These are phyloP conservation scores for Phthorimaea operculella DNA, from an alignment of 1,140 invertebrate genomes.

Conservation along the genomic window DNA sequence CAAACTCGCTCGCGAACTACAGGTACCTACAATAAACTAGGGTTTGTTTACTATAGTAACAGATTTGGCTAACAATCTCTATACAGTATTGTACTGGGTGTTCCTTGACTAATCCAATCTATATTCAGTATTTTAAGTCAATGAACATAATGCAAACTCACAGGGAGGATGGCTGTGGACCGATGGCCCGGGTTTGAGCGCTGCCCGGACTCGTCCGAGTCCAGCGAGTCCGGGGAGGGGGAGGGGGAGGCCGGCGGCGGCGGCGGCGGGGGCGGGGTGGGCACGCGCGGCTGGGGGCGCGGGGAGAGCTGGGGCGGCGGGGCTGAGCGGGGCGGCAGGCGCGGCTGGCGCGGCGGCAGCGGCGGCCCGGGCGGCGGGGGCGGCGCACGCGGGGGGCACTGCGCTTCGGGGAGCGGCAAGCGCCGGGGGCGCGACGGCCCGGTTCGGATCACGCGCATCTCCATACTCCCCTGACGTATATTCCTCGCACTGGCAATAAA, in stretches of 20 bases:
- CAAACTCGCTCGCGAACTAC: no score
- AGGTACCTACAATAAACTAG: no score
- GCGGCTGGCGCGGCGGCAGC: neutral
- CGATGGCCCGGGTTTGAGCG: constrained; percentile 35
- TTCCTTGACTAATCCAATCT: no score
- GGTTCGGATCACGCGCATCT: no score
- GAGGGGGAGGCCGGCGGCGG: constrained; percentile 3
- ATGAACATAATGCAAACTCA: constrained; percentile 12
- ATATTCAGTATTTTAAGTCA: no score
- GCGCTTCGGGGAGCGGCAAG: neutral
- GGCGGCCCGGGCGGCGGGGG: neutral
- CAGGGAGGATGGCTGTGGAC: constrained; percentile 50
- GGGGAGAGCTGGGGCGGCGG: neutral
- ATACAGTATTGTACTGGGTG: no score
- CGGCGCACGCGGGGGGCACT: neutral
- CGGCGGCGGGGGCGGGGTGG: neutral
- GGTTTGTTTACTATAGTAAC: no score
- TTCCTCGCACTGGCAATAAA: no score
- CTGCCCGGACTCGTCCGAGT: constrained; percentile 31
- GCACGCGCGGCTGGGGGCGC: neutral
- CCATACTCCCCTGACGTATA: no score
- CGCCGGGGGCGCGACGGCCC: no score
- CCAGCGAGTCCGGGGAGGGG: constrained; percentile 3
- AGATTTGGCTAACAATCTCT: no score
- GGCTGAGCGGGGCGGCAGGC: neutral